phyloP scores from a whole-genome alignment of 1,140 invertebrate genomes.

The Scaptomyza pallida region DNA sequence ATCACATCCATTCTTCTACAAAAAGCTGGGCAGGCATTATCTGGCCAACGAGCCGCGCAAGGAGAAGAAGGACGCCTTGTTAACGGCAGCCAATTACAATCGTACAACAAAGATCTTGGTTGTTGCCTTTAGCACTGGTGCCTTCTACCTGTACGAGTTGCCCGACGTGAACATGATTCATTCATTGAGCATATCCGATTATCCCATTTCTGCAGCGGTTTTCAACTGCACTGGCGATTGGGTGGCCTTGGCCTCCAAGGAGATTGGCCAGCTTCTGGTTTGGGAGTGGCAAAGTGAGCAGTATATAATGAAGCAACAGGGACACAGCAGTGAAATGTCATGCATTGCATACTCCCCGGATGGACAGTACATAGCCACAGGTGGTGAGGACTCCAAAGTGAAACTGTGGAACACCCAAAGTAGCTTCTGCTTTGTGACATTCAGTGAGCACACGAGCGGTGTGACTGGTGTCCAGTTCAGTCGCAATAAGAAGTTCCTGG shows the following conservation, averaged over 20 bases:
- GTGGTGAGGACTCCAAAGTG: constrained; percentile 97
- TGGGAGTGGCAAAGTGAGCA: constrained; percentile 99
- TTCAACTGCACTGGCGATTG: constrained; percentile 96
- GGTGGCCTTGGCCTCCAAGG: constrained; percentile 94
- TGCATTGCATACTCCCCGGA: constrained; percentile 95
- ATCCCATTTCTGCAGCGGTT: constrained; percentile 91
- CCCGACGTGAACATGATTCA: constrained; percentile 96
- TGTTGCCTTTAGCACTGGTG: constrained; percentile 91
- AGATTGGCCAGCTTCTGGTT: constrained; percentile 95
- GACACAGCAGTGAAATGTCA: constrained; percentile 95
- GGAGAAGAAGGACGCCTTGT: constrained; percentile 85
- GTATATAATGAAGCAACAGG: constrained; percentile 99
- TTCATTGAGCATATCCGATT: constrained; percentile 93
- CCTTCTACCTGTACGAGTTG: constrained; percentile 96
- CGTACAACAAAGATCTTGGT: constrained; percentile 91
- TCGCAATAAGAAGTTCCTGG: constrained; percentile 94
- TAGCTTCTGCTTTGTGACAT: constrained; percentile 98
- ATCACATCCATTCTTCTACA: constrained; percentile 87
- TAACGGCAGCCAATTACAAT: constrained; percentile 93
- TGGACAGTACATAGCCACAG: constrained; percentile 95
- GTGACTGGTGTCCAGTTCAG: constrained; percentile 94
- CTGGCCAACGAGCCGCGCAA: constrained; percentile 89
- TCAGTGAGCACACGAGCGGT: constrained; percentile 93
- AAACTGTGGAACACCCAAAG: constrained; percentile 96
- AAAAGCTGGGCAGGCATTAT: constrained; percentile 89